Conservation (phyloP, 2,113 vertebrate species). For the Python bivittatus region DNA sequence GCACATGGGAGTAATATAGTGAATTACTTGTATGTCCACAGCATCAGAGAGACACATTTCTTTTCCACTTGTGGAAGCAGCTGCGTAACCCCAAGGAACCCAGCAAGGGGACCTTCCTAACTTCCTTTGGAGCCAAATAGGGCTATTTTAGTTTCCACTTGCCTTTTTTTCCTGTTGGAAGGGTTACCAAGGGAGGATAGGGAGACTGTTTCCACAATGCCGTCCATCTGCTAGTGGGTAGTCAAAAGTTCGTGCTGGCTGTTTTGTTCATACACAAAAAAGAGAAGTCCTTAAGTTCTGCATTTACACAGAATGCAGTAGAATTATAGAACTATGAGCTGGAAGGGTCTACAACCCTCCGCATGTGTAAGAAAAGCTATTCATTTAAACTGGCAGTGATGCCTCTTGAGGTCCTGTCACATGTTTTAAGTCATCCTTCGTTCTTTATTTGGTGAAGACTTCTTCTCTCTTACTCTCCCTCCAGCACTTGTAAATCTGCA, state of each 20-base stretch:
- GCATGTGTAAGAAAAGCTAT: background rate
- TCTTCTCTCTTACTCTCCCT: too few species aligned
- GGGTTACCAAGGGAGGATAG: background rate
- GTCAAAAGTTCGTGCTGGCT: slow-evolving; percentile 20
- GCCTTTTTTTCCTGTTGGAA: background rate
- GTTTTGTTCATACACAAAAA: background rate
- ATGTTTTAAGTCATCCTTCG: too few species aligned
- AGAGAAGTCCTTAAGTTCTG: background rate
- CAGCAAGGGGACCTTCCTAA: slow-evolving; percentile 65
- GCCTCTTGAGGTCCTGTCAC: too few species aligned
- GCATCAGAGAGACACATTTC: slow-evolving; percentile 61
- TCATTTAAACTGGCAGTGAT: too few species aligned
- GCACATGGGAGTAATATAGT: slow-evolving; percentile 70
- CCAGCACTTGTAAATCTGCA: too few species aligned
- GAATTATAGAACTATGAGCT: background rate
- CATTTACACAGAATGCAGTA: background rate
- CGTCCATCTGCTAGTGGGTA: background rate
- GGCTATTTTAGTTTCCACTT: slow-evolving; percentile 24
- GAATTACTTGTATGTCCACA: slow-evolving; percentile 63
- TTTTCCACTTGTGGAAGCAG: slow-evolving; percentile 72
- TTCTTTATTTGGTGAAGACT: too few species aligned
- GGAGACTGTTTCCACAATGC: background rate
- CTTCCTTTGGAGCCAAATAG: slow-evolving; percentile 66
- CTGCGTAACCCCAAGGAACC: slow-evolving; percentile 72
- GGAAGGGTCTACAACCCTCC: background rate